These are phyloP conservation scores for Cololabis saira DNA, from an alignment of 2,113 vertebrate species.

Conservation along the genomic window DNA sequence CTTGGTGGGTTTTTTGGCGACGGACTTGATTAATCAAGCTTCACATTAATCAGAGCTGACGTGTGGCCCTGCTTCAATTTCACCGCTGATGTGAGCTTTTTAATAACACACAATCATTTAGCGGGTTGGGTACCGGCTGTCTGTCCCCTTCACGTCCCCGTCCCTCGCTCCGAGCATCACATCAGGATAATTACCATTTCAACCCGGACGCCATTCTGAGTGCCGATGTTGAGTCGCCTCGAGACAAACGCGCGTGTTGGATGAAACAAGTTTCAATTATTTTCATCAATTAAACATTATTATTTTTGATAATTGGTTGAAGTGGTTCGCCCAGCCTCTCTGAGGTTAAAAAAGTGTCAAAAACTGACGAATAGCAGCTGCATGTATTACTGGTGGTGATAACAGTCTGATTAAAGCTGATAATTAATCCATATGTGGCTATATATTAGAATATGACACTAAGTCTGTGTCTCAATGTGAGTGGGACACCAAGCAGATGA, in stretches of 20 bases:
- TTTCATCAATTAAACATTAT: background rate
- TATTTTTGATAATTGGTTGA: background rate
- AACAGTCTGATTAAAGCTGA: constrained; percentile 31
- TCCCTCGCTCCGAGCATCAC: constrained; percentile 27
- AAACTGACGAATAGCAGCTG: constrained; percentile 2
- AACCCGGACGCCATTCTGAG: constrained; percentile 19
- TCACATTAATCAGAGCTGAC: constrained; percentile 58
- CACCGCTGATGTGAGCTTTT: constrained; percentile 45
- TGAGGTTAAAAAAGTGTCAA: constrained; percentile 17
- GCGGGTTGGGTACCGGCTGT: constrained; percentile 61
- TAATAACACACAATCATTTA: constrained; percentile 56
- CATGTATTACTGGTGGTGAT: constrained; percentile 16
- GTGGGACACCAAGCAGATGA: background rate
- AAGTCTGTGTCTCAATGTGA: constrained; percentile 4
- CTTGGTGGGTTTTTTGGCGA: background rate
- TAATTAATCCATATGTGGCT: constrained; percentile 52
- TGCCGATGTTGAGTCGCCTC: background rate
- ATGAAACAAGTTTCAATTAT: constrained; percentile 3
- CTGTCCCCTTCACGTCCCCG: constrained; percentile 21
- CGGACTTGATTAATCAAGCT: constrained; percentile 48
- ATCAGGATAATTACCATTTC: constrained; percentile 35
- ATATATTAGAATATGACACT: constrained; percentile 24
- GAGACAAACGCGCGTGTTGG: background rate
- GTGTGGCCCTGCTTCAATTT: constrained; percentile 46
- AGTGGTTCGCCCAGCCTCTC: background rate